Percentiles rank a stretch among this genome's conserved stretches.
These are phyloP conservation scores for Conger conger DNA, from an alignment of 2,113 vertebrate species.

Conservation along the genomic window DNA sequence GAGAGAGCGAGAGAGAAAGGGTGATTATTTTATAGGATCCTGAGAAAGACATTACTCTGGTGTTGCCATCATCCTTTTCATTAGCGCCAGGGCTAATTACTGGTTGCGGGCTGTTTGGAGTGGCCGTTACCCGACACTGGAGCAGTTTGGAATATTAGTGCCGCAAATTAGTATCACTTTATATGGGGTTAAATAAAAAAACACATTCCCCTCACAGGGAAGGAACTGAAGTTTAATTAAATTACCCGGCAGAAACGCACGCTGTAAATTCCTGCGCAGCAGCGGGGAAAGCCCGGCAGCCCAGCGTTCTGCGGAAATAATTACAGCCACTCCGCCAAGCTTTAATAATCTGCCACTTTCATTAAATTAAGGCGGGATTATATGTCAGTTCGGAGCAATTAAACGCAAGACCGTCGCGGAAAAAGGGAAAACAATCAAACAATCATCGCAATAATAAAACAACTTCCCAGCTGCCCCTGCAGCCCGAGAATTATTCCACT, in stretches of 20 bases:
- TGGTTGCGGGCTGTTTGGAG: constrained; percentile 61
- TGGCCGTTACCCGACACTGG: constrained; percentile 47
- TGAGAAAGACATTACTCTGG: constrained; percentile 27
- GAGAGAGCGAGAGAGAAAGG: constrained; percentile 9
- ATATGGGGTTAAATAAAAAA: constrained; percentile 70
- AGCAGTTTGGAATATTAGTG: constrained; percentile 65
- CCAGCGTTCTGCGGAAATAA: constrained; percentile 63
- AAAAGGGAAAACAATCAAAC: constrained; percentile 41
- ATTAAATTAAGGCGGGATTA: constrained; percentile 73
- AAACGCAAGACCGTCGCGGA: constrained; percentile 67
- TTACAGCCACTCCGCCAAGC: constrained; percentile 60
- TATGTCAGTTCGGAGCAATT: constrained; percentile 76
- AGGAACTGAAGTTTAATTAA: constrained; percentile 61
- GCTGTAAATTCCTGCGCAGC: constrained; percentile 70
- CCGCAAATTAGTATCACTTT: constrained; percentile 63
- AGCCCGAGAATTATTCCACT: constrained; percentile 71
- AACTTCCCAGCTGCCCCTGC: constrained; percentile 74
- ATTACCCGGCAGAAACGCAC: constrained; percentile 50
- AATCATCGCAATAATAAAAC: constrained; percentile 68
- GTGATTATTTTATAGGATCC: constrained; percentile 31
- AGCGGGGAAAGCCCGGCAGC: constrained; percentile 65
- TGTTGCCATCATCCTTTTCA: constrained; percentile 46
- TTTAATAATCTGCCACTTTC: constrained; percentile 76
- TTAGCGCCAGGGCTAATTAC: constrained; percentile 48
- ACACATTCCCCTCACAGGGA: constrained; percentile 68